A percentile compares a stretch with the other conserved stretches of the same genome.
phyloP scores from a whole-genome alignment of 2,797 vertebrate genomes.

The Menidia menidia region DNA sequence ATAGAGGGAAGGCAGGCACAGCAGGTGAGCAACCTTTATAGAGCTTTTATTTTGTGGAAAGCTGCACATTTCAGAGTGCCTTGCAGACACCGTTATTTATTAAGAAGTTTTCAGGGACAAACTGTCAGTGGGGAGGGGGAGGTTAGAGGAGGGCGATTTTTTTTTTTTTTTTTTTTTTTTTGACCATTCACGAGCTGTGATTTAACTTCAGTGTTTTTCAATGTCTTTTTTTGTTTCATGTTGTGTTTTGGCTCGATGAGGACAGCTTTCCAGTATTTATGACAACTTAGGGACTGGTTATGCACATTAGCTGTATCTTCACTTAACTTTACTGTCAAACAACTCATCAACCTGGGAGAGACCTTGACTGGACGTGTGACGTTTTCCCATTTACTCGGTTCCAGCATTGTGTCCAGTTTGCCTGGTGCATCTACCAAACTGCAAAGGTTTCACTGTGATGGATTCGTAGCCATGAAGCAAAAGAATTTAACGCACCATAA shows the following conservation, averaged over 20 bases:
- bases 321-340: background rate
- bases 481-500: slow-evolving; percentile 18
- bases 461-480: slow-evolving; percentile 59
- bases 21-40: slow-evolving; percentile 38
- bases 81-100: slow-evolving; percentile 81
- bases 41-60: slow-evolving; percentile 58
- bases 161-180: slow-evolving; percentile 26
- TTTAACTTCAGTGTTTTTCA: slow-evolving; percentile 61
- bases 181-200: slow-evolving; percentile 64
- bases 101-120: slow-evolving; percentile 80
- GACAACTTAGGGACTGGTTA: slow-evolving; percentile 47
- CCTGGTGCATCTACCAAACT: slow-evolving; percentile 10
- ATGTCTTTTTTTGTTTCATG: slow-evolving; percentile 12
- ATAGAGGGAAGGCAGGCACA: slow-evolving; percentile 16
- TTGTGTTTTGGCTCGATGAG: slow-evolving; percentile 45
- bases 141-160: too few relatives aligned
- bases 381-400: slow-evolving; percentile 1
- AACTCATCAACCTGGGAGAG: slow-evolving; percentile 27
- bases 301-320: slow-evolving; percentile 40
- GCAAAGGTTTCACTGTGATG: slow-evolving; percentile 62
- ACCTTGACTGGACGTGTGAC: slow-evolving; percentile 25
- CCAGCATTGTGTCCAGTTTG: slow-evolving; percentile 10
- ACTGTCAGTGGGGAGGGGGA: slow-evolving; percentile 28
- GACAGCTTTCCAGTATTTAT: slow-evolving; percentile 66
- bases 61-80: slow-evolving; percentile 81